Base-by-base conservation (phyloP, 2,888 invertebrate species). In the Oithona nana region DNA sequence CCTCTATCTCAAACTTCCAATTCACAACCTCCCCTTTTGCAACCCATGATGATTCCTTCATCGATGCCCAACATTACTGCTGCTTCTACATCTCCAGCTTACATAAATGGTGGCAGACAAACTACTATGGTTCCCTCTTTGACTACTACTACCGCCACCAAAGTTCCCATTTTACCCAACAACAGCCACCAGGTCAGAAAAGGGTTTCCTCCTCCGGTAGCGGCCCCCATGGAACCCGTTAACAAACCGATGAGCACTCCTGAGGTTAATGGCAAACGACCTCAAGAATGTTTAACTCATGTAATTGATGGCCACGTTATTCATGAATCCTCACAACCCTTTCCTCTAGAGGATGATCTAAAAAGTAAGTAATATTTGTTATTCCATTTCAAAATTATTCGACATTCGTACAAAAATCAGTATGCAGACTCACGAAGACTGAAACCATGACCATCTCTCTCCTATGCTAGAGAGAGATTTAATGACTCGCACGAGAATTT, bases 231-330 rank as follows among this genome's bases (percentile, higher is more conserved):
- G 24, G 16, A 11, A 16, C 39, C 39, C 39, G 39, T 39, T 6
- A 39, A 11, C 39, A 24, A 20, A 3, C 13, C 4, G 16, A 2
- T 20, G n/a, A 24, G 22, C 22, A 49, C 86, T 48, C 87, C 87
- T 22, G 88, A 88, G 72, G 92, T 90, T 1, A 85, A 92, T 82
- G 90, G 93, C 16, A 93, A 92, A 72, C n/a, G n/a, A n/a, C n/a
- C n/a, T n/a, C 93, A 93, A 0, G 90, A 92, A 71, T 88, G 95
- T 6, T 76, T 95, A 60, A 94, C 94, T 0, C 95, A 95, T 72
- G 89, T 94, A 28, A 94, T 95, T 66, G 94, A 93, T 72, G 94
- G 93, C 60, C 94, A 90, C 73, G 88, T 95, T 6, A 94, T 95
- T 67, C 92, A 93, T 72, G 95, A 95, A 76, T 62, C 62, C 39